Evolutionary conservation across 2,113 vertebrate genomes (phyloP).

Genomic region (Lepus americanus): DNA sequence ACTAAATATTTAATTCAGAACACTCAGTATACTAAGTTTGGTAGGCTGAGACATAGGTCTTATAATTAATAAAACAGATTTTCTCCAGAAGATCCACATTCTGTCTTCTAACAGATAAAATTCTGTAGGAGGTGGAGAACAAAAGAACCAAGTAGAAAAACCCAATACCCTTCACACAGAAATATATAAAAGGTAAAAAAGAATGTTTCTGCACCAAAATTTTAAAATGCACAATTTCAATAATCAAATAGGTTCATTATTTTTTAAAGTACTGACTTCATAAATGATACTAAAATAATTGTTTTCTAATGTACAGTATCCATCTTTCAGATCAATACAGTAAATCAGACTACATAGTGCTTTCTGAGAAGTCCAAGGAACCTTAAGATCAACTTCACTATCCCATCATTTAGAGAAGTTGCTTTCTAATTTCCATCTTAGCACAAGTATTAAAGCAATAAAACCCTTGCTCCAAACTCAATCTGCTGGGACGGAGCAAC

Average conservation of each 20-base stretch:
- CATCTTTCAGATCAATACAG: conserved; percentile 67
- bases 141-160: conserved; percentile 74
- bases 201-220: conserved; percentile 51
- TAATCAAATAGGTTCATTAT: conserved; percentile 35
- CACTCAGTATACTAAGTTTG: conserved; percentile 66
- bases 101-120: conserved; percentile 62
- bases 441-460: neutral
- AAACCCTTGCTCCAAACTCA: neutral
- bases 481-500: neutral
- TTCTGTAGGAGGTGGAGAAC: conserved; percentile 67
- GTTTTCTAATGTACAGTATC: conserved; percentile 59
- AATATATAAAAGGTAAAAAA: conserved; percentile 29
- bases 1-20: conserved; percentile 84
- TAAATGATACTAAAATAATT: conserved; percentile 61
- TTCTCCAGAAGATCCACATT: conserved; percentile 55
- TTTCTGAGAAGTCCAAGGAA: neutral
- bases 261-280: conserved; percentile 48
- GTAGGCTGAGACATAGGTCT: conserved; percentile 67
- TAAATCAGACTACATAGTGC: conserved; percentile 30
- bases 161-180: neutral
- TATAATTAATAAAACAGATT: conserved; percentile 79
- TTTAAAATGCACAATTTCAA: conserved; percentile 70
- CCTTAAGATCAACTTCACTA: conserved; percentile 17
- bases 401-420: neutral
- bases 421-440: conserved; percentile 17